A percentile compares a stretch with the other conserved stretches of the same genome.
phyloP scores from a whole-genome alignment of 1,140 invertebrate species.

The Lepidostoma basale region DNA sequence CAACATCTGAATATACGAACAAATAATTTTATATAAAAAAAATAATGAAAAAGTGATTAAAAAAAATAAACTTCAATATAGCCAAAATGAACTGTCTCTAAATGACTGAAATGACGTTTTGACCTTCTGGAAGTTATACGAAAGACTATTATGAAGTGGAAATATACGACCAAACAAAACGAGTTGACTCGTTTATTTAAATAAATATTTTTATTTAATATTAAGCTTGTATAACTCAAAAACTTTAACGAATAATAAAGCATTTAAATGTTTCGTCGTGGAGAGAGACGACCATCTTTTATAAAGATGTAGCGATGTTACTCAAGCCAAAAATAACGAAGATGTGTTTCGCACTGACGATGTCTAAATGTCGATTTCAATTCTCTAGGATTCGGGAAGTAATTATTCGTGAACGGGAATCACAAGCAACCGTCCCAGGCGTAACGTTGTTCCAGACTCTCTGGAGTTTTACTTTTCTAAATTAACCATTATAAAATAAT shows the following conservation, averaged over 20 bases:
- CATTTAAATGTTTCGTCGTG: slow-evolving; percentile 1
- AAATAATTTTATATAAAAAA: slow-evolving; percentile 26
- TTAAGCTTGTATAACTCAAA: slow-evolving; percentile 27
- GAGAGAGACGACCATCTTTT: slow-evolving; percentile 21
- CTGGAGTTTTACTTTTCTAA: too few species aligned
- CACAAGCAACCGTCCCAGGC: too few species aligned
- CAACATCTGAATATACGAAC: too few species aligned
- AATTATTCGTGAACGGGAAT: too few species aligned
- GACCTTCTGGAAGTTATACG: neutral
- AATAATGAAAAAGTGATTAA: slow-evolving; percentile 29
- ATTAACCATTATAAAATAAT: too few species aligned
- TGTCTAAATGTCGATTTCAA: neutral
- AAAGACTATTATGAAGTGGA: slow-evolving; percentile 13
- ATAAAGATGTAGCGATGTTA: slow-evolving; percentile 31
- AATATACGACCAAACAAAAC: slow-evolving; percentile 31
- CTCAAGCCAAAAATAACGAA: slow-evolving; percentile 25
- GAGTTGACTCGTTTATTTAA: slow-evolving; percentile 24
- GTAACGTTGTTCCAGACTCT: too few species aligned
- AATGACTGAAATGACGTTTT: neutral
- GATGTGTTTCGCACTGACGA: slow-evolving; percentile 1
- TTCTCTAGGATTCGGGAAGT: too few species aligned
- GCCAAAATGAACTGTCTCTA: slow-evolving; percentile 8
- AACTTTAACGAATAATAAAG: slow-evolving; percentile 15
- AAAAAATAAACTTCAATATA: slow-evolving; percentile 10
- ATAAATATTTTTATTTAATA: slow-evolving; percentile 34